Evolutionary conservation across 2,888 invertebrate species (phyloP).

Genomic region (Sussaba pulchella): DNA sequence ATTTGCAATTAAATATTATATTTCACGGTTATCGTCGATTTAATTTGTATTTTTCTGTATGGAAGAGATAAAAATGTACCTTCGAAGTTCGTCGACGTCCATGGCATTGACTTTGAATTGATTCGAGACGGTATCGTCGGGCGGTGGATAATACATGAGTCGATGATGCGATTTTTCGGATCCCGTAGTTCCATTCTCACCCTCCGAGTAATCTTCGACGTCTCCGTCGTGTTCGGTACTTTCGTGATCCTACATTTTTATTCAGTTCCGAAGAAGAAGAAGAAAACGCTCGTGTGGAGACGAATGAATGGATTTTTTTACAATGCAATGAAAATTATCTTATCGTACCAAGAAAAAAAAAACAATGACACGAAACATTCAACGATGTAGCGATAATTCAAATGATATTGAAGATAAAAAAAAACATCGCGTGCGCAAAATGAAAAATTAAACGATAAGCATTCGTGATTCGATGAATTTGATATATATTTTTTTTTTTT

Average conservation of each 20-base stretch:
- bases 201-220: slow-evolving; percentile 94
- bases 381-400: slow-evolving; percentile 47
- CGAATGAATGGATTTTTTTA: slow-evolving; percentile 62
- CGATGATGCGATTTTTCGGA: slow-evolving; percentile 88
- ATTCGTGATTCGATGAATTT: slow-evolving; percentile 2
- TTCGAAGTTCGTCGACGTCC: slow-evolving; percentile 93
- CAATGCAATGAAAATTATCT: slow-evolving; percentile 51
- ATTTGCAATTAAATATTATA: no score
- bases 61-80: slow-evolving; percentile 82
- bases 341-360: slow-evolving; percentile 45
- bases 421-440: slow-evolving; percentile 19
- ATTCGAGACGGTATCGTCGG: slow-evolving; percentile 87
- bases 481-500: slow-evolving; percentile 6
- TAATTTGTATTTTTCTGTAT: slow-evolving; percentile 66
- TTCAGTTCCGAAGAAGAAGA: slow-evolving; percentile 12
- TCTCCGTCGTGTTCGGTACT: slow-evolving; percentile 95
- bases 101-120: slow-evolving; percentile 95
- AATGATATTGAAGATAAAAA: slow-evolving; percentile 55
- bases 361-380: slow-evolving; percentile 46
- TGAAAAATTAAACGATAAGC: slow-evolving; percentile 32
- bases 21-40: no score
- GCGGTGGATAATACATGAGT: slow-evolving; percentile 91
- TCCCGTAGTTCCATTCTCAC: slow-evolving; percentile 87
- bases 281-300: slow-evolving; percentile 58
- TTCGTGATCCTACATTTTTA: slow-evolving; percentile 83